Base-by-base conservation (phyloP, 2,797 vertebrate species). In the Crocidura indochinensis region DNA sequence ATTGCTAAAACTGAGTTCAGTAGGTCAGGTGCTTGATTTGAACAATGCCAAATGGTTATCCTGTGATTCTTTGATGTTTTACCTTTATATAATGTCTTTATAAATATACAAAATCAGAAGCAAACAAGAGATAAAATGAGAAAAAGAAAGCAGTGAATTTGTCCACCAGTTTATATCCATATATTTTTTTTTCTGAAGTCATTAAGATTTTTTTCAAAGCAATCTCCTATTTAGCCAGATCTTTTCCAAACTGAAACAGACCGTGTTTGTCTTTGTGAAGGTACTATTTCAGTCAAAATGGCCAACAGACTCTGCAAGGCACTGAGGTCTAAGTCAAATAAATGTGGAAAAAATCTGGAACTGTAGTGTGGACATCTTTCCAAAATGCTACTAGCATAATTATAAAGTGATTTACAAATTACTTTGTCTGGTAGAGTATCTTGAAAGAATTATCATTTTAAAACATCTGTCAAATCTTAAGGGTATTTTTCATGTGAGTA, bases 361-460 rank as follows among this genome's bases (percentile, higher is more conserved):
- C 49, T 29, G 27, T 87, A 51, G 44, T 56, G 27, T 51, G n/a
- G 74, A 68, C 74, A 77, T 95, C 78, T 83, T 94, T 64, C 49
- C 20, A 92, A 94, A 94, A 82, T 74, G 92, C 73, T 91, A 88
- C 81, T 73, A 71, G 84, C 65, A 94, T 93, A 93, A 75, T 8
- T 84, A 83, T 84, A 90, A 87, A 73, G 73, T 92, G 71, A 95
- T 96, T 92, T 95, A 89, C 67, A 93, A 95, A 93, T 87, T 56
- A 49, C 81, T 49, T 49, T 38, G 75, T 81, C 88, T 94, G 9
- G 31, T 84, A 82, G 26, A 26, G 80, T 84, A 81, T 84, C 94
- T 89, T 90, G 9, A 94, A 92, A 78, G 82, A 74, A 81, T 82
- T 89, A 75, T 73, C 9, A 1, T 68, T 91, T 91, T 79, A 0